Base-by-base conservation (phyloP, 2,888 invertebrate genomes). In the Drosophila antonietae region DNA sequence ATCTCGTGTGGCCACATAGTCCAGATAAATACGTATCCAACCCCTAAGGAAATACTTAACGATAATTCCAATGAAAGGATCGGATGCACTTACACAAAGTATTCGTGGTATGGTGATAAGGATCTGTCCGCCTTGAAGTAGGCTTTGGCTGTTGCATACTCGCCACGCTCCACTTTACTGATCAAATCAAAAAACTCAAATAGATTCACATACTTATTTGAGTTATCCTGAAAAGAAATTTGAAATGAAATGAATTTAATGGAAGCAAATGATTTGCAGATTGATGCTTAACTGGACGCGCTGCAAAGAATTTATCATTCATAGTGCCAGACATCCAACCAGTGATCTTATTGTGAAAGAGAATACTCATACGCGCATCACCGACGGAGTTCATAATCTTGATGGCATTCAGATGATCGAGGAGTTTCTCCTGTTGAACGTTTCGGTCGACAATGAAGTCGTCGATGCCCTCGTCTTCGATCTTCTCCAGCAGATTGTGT, bases 21-120 rank as follows among this genome's bases (percentile, higher is more conserved):
- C 74, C 15, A 91, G 59, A 53, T 88, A 91, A 14, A 91, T 56
- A 5, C 67, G 56, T 20, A 88, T 82, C 52, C 88, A 80, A 3
- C 75, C 74, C 5, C 85, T 85, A 37, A 3, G 7, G 2, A 10
- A 35, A 9, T 2, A 15, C n/a, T 28, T 15, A 28, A 0, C 10
- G 12, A 28, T 51, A 2, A 31, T 28, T 41, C 3, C 1, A 31
- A n/a, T 31, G 12, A 10, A 6, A n/a, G 3, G 8, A 41, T 55
- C 2, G 2, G 2, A 5, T 41, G 12, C 8, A 55, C 88, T 74
- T 77, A 87, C 86, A 56, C 44, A 51, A 66, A 78, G 37, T 88
- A 82, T 9, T 75, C 70, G 1, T 78, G 66, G 6, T 28, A 43
- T 0, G 31, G 18, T 6, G 77, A 39, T n/a, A 74, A 56, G 10